Percentiles rank a stretch among this genome's conserved stretches.
phyloP scores from a whole-genome alignment of 1,140 invertebrate genomes.

The Macrobrachium nipponense region DNA sequence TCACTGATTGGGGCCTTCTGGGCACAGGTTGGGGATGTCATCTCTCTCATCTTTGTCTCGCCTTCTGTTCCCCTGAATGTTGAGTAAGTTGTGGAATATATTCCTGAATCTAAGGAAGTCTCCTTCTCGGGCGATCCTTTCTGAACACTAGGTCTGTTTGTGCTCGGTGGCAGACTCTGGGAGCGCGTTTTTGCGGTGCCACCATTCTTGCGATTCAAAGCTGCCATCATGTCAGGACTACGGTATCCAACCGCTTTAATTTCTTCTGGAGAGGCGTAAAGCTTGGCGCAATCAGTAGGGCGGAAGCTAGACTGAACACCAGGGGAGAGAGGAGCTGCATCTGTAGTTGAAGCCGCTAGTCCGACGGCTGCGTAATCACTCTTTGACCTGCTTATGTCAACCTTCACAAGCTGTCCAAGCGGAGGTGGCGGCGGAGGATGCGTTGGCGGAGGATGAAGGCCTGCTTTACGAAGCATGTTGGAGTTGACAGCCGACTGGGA shows the following conservation, averaged over 20 bases:
- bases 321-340: conserved; percentile 52
- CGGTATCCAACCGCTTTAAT: conserved; percentile 83
- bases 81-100: conserved; percentile 59
- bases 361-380: conserved; percentile 63
- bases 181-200: conserved; percentile 67
- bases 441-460: conserved; percentile 65
- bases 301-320: conserved; percentile 82
- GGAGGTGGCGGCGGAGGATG: conserved; percentile 68
- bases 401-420: conserved; percentile 80
- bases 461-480: conserved; percentile 54
- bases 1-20: conserved; percentile 44
- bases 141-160: conserved; percentile 58
- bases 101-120: conserved; percentile 47
- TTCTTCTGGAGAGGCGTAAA: conserved; percentile 89
- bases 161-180: conserved; percentile 73
- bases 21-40: conserved; percentile 11
- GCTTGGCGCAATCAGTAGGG: conserved; percentile 85
- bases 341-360: conserved; percentile 39
- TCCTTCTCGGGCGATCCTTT: conserved; percentile 55
- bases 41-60: conserved; percentile 30
- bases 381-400: conserved; percentile 71
- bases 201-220: conserved; percentile 47
- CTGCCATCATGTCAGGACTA: conserved; percentile 50
- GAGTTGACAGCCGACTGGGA: conserved; percentile 62
- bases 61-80: conserved; percentile 54